Base-by-base conservation (phyloP, 1,140 invertebrate genomes). In the Microplitis mediator region DNA sequence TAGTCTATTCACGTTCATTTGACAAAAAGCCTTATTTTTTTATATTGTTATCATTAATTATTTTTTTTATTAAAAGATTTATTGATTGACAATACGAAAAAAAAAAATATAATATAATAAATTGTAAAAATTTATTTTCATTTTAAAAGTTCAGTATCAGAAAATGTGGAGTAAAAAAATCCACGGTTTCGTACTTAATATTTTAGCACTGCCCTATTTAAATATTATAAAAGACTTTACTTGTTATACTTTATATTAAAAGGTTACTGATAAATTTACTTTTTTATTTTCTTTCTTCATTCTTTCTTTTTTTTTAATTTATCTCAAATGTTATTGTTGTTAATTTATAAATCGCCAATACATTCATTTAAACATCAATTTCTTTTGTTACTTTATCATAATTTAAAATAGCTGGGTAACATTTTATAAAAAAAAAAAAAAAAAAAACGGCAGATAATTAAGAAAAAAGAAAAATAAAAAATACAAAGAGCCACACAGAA, bases 1-100 rank as follows among this genome's bases (percentile, higher is more conserved):
- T 74, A 75, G 71, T 76, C 73, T 77, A 77, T 70, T 75, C 73
- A 79, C 73, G 75, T 74, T 79, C 50, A 52, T 73, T 76, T 79
- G 75, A 74, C 64, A 77, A 72, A 69, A 70, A 9, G 66, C 69
- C 69, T 71, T 54, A 54, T 52, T 14, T 67, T 52, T 31, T 52
- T 61, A 9, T 14, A 73, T 68, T 23, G 69, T 70, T 65, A 65
- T 54, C 45, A 14, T 72, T 75, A 36, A 52, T 75, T 6, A 9
- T 45, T 45, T 74, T 70, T 74, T 73, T 66, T 74, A 35, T 74
- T 69, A 65, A 39, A 75, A 31, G 52, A 4, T 54, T 6, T 68
- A 3, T 31, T 23, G 65, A 58, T 9, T 14, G 14, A 58, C 16
- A 23, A 16, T 6, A 69, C 32, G 36, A 36, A 36, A 64, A 64